phyloP scores from a whole-genome alignment of 2,113 vertebrate genomes.

The Sylvia atricapilla region DNA sequence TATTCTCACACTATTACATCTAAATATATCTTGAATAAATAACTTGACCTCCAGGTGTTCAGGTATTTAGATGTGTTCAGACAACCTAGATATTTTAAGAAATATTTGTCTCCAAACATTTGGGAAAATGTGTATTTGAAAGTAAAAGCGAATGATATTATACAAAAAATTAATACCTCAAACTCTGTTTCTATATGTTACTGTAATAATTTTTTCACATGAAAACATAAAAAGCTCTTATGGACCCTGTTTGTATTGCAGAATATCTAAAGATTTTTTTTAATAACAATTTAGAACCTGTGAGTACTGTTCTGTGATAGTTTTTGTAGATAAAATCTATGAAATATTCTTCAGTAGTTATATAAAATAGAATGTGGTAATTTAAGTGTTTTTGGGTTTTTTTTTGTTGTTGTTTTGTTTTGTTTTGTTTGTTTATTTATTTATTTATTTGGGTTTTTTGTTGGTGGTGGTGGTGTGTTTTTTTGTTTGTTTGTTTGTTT shows the following conservation, averaged over 20 bases:
- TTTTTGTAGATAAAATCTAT: background rate
- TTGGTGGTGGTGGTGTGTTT: too few relatives aligned
- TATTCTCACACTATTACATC: background rate
- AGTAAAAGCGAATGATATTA: background rate
- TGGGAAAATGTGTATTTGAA: background rate
- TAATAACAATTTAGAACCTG: background rate
- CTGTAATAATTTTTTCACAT: background rate
- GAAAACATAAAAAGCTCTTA: background rate
- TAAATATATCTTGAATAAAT: background rate
- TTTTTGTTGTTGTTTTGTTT: too few relatives aligned
- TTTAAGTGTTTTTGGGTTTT: slow-evolving; percentile 8
- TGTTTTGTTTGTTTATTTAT: too few relatives aligned
- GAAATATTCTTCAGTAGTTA: background rate
- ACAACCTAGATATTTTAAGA: background rate
- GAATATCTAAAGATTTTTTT: background rate
- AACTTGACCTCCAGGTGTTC: background rate
- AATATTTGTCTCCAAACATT: background rate
- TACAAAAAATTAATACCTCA: background rate
- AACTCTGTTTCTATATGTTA: background rate
- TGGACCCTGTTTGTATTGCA: background rate
- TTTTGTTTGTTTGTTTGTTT: too few relatives aligned
- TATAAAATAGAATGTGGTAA: background rate
- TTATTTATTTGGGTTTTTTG: too few relatives aligned
- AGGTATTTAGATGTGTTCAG: background rate
- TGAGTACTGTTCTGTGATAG: background rate